phyloP scores from a whole-genome alignment of 2,888 invertebrate species.

The Andrena bucephala region DNA sequence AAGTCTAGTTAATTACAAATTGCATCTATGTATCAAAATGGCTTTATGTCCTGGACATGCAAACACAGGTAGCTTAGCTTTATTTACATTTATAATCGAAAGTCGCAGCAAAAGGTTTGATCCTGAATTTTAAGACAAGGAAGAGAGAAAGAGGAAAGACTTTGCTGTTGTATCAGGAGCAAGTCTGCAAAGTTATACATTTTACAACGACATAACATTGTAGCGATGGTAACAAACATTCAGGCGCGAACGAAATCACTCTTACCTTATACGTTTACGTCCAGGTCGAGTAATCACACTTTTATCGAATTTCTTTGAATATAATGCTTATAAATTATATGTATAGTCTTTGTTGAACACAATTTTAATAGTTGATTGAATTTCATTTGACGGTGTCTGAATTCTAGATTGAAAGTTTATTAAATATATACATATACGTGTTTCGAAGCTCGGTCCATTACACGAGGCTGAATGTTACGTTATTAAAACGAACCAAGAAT shows the following conservation, averaged over 20 bases:
- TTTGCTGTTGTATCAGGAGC: constrained; percentile 11
- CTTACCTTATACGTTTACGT: constrained; percentile 11
- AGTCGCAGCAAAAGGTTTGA: neutral
- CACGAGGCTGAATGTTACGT: constrained; percentile 5
- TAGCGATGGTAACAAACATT: constrained; percentile 1
- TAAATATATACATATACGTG: constrained; percentile 8
- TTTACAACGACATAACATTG: constrained; percentile 4
- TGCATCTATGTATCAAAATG: constrained; percentile 17
- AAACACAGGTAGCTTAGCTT: constrained; percentile 13
- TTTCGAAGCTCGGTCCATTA: constrained; percentile 1
- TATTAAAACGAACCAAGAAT: constrained; percentile 23
- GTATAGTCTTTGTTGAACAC: neutral
- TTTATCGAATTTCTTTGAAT: neutral
- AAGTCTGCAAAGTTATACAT: constrained; percentile 1
- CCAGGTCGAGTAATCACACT: neutral
- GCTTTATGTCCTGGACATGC: constrained; percentile 28
- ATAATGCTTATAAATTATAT: constrained; percentile 14
- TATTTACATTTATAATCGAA: constrained; percentile 10
- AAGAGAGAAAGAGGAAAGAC: neutral
- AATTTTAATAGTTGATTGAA: constrained; percentile 3
- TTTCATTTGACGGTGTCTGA: constrained; percentile 15
- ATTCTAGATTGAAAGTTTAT: constrained; percentile 9
- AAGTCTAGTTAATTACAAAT: constrained; percentile 12
- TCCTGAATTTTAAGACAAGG: neutral
- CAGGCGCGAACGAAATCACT: neutral